Evolutionary conservation across 2,797 vertebrate species (phyloP).

Genomic region (Sphaeramia orbicularis): DNA sequence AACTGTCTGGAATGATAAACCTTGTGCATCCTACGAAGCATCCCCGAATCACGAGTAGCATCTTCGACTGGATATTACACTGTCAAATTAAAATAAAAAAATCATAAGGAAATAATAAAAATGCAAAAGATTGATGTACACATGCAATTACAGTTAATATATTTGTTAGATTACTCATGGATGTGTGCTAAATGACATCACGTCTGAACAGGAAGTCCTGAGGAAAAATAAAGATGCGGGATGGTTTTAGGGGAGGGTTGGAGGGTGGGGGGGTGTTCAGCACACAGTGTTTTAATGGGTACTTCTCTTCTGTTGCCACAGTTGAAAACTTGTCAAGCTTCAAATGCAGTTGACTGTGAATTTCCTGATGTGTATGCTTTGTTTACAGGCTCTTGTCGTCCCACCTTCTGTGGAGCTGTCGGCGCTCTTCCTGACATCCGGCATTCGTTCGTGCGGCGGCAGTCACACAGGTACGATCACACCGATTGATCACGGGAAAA

Average conservation of each 20-base stretch:
- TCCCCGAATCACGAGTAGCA: neutral
- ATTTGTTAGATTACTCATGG: slow-evolving; percentile 53
- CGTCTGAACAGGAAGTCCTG: slow-evolving; percentile 57
- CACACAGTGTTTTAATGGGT: slow-evolving; percentile 52
- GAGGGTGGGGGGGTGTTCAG: neutral
- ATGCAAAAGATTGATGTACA: slow-evolving; percentile 42
- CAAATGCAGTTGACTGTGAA: slow-evolving; percentile 71
- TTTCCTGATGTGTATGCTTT: slow-evolving; percentile 83
- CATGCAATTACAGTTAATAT: slow-evolving; percentile 50
- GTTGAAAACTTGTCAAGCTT: slow-evolving; percentile 72
- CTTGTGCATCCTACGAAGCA: neutral
- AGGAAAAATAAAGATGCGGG: slow-evolving; percentile 42
- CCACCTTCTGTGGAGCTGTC: slow-evolving; percentile 84
- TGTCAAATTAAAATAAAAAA: slow-evolving; percentile 39
- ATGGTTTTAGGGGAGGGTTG: too few relatives aligned
- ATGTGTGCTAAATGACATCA: slow-evolving; percentile 50
- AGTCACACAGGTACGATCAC: slow-evolving; percentile 83
- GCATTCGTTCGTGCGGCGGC: slow-evolving; percentile 68
- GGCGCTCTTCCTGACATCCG: slow-evolving; percentile 80
- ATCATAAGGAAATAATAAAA: slow-evolving; percentile 26
- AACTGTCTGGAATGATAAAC: slow-evolving; percentile 32
- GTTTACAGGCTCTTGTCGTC: slow-evolving; percentile 84
- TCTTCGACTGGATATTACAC: slow-evolving; percentile 29
- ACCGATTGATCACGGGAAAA: slow-evolving; percentile 81
- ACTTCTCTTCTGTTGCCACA: slow-evolving; percentile 51